phyloP scores from a whole-genome alignment of 2,888 invertebrate genomes.

The Mellilla xanthometata region DNA sequence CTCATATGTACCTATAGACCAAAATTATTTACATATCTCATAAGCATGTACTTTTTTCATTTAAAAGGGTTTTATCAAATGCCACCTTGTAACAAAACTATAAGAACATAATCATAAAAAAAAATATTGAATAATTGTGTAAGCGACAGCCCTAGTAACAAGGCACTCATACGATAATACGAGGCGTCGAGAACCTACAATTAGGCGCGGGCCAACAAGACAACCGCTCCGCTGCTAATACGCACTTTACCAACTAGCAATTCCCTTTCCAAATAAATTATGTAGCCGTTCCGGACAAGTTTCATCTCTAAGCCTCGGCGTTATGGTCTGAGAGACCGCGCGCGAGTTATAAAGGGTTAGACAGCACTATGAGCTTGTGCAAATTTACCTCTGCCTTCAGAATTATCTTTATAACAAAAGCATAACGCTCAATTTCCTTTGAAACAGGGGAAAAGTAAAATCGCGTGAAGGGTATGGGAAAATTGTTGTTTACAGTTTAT shows the following conservation, averaged over 20 bases:
- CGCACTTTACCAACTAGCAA: constrained; percentile 69
- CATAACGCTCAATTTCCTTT: constrained; percentile 30
- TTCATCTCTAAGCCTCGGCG: constrained; percentile 28
- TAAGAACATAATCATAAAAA: background rate
- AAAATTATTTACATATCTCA: too few relatives aligned
- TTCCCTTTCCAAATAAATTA: constrained; percentile 36
- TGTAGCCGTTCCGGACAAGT: constrained; percentile 23
- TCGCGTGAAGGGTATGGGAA: constrained; percentile 45
- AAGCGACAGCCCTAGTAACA: constrained; percentile 39
- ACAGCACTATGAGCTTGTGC: constrained; percentile 48
- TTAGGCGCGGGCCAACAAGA: constrained; percentile 70
- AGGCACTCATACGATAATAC: constrained; percentile 47
- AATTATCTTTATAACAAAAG: constrained; percentile 10
- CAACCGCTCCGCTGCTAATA: constrained; percentile 63
- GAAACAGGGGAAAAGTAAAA: constrained; percentile 10
- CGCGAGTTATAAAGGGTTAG: constrained; percentile 43
- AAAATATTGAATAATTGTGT: too few relatives aligned
- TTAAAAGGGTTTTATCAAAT: too few relatives aligned
- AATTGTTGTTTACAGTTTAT: constrained; percentile 71
- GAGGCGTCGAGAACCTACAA: constrained; percentile 81
- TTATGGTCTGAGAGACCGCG: constrained; percentile 33
- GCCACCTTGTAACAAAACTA: too few relatives aligned
- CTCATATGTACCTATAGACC: too few relatives aligned
- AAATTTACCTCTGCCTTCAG: constrained; percentile 32
- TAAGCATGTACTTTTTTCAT: too few relatives aligned